A percentile compares a stretch with the other conserved stretches of the same genome.
phyloP scores from a whole-genome alignment of 92 coral and sea anemone genomes.

The Epizoanthus ramosus region DNA sequence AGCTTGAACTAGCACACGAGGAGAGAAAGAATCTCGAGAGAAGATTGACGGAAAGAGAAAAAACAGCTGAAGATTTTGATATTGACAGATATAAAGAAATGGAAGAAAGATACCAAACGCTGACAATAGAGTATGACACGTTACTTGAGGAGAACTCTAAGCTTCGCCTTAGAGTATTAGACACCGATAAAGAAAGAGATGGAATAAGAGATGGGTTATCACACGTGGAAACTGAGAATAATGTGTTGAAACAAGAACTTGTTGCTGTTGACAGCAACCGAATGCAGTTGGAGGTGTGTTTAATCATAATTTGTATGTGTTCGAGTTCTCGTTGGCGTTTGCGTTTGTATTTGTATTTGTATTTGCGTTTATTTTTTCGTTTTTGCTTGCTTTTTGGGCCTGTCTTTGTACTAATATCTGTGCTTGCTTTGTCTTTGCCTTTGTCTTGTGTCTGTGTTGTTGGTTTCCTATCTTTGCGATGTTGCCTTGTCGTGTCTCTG shows the following conservation, averaged over 20 bases:
- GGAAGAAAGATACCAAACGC: constrained; percentile 57
- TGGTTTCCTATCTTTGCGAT: too few species aligned
- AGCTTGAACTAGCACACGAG: constrained; percentile 29
- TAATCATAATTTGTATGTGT: too few species aligned
- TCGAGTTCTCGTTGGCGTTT: too few species aligned
- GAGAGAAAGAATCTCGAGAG: constrained; percentile 32
- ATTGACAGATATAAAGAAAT: constrained; percentile 53
- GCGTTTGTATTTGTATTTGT: too few species aligned
- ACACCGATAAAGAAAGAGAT: constrained; percentile 27
- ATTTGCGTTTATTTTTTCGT: too few species aligned
- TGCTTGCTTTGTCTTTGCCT: too few species aligned
- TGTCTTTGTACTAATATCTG: too few species aligned
- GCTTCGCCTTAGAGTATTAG: constrained; percentile 24
- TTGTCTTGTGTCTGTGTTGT: too few species aligned
- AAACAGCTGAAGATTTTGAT: constrained; percentile 19
- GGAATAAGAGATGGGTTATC: constrained; percentile 14
- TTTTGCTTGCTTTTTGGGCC: too few species aligned
- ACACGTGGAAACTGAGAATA: constrained; percentile 4
- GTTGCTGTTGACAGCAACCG: constrained; percentile 39
- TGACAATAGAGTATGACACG: constrained; percentile 58
- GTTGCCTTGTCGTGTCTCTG: too few species aligned
- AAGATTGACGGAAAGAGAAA: constrained; percentile 17
- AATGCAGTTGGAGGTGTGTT: constrained; percentile 33
- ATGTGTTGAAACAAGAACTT: constrained; percentile 23
- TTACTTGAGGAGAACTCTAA: constrained; percentile 40